phyloP scores from a whole-genome alignment of 2,113 vertebrate species.

The Anser cygnoides region DNA sequence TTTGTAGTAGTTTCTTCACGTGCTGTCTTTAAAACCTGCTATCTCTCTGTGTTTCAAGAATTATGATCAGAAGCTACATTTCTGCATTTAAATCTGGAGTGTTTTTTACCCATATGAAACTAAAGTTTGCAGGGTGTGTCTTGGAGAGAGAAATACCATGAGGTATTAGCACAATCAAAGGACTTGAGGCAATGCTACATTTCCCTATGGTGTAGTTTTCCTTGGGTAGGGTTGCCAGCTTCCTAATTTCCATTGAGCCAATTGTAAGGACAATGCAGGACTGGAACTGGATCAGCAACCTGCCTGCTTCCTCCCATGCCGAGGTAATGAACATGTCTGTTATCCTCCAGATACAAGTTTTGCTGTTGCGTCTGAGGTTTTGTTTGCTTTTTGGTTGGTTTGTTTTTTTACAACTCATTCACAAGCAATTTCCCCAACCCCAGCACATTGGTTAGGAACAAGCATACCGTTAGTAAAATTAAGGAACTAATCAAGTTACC shows the following conservation, averaged over 20 bases:
- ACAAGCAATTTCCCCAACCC: conserved; percentile 10
- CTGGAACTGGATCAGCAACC: conserved; percentile 25
- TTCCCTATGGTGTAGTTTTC: conserved; percentile 14
- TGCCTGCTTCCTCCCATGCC: not conserved
- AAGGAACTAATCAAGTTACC: not conserved
- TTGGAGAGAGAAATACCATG: not conserved
- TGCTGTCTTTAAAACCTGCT: not conserved
- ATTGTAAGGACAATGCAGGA: not conserved
- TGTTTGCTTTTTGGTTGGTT: not conserved
- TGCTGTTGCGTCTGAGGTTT: not conserved
- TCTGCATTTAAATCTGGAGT: not conserved
- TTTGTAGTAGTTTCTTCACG: not conserved
- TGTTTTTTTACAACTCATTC: not conserved
- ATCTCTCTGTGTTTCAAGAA: not conserved
- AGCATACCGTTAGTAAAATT: not conserved
- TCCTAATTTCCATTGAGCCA: not conserved
- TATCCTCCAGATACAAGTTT: not conserved
- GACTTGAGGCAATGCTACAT: not conserved
- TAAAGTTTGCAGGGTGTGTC: not conserved
- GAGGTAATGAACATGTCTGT: not conserved
- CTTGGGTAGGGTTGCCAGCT: not conserved
- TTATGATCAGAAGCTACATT: not conserved
- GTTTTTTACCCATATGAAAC: not conserved
- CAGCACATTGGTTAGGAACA: not conserved
- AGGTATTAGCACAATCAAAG: not conserved